Conservation (phyloP, 2,888 invertebrate genomes). For the Ichneumon xanthorius region DNA sequence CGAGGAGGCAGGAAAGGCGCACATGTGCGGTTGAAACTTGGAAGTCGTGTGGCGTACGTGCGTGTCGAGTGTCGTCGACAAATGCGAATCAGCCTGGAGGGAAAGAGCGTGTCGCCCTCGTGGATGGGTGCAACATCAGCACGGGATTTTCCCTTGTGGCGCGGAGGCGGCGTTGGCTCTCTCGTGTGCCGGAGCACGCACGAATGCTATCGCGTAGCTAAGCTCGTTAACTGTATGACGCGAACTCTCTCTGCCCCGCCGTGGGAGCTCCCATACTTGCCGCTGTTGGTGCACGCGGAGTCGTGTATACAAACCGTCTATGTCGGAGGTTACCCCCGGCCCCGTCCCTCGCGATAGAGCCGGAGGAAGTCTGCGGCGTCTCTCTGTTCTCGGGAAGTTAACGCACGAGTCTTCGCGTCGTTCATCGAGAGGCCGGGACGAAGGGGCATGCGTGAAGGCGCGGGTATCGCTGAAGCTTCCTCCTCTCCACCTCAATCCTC, state of each 20-base stretch:
- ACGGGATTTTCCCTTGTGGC: constrained; percentile 29
- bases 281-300: constrained; percentile 4
- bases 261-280: background rate
- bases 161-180: background rate
- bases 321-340: background rate
- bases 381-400: constrained; percentile 39
- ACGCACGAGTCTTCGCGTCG: constrained; percentile 10
- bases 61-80: constrained; percentile 68
- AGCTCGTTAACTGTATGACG: constrained; percentile 67
- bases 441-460: constrained; percentile 5
- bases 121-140: constrained; percentile 15
- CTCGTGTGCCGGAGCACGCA: constrained; percentile 43
- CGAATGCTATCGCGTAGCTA: constrained; percentile 56
- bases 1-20: background rate
- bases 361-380: background rate
- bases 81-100: constrained; percentile 65
- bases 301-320: constrained; percentile 15
- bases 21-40: constrained; percentile 63
- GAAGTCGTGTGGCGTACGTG: constrained; percentile 63
- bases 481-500: background rate
- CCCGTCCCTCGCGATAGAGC: background rate
- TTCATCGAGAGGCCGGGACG: background rate
- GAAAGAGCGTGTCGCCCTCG: constrained; percentile 34
- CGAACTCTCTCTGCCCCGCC: constrained; percentile 21
- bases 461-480: background rate